Percentiles rank a stretch among this genome's conserved stretches.
phyloP scores from a whole-genome alignment of 2,888 invertebrate genomes.

The Maniola hyperantus region DNA sequence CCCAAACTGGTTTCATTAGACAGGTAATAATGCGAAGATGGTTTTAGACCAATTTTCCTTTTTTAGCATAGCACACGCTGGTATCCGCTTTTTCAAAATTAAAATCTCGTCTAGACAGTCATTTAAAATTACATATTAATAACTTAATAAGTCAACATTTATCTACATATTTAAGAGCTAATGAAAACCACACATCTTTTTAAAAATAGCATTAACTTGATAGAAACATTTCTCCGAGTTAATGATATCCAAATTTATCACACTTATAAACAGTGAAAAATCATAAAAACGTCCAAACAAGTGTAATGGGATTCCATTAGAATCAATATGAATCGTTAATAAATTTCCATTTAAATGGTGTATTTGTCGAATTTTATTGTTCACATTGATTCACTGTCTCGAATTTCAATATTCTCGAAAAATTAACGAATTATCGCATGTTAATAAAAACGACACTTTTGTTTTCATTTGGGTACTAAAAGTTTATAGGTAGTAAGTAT shows the following conservation, averaged over 20 bases:
- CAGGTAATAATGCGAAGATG: no score
- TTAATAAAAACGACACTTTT: slow-evolving; percentile 29
- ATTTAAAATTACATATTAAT: slow-evolving; percentile 1
- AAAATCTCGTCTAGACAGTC: slow-evolving; percentile 8
- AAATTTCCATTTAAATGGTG: slow-evolving; percentile 42
- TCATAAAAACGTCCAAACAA: slow-evolving; percentile 36
- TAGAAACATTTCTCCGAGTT: slow-evolving; percentile 19
- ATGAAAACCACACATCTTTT: slow-evolving; percentile 8
- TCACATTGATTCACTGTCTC: slow-evolving; percentile 28
- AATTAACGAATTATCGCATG: slow-evolving; percentile 36
- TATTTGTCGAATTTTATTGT: slow-evolving; percentile 41
- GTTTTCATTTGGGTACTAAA: slow-evolving; percentile 24
- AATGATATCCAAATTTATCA: slow-evolving; percentile 13
- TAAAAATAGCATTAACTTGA: slow-evolving; percentile 15
- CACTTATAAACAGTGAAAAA: slow-evolving; percentile 24
- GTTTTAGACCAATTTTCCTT: no score
- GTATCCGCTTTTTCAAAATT: no score
- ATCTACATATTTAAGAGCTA: slow-evolving; percentile 1
- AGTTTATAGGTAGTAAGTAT: neutral
- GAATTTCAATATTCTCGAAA: slow-evolving; percentile 23
- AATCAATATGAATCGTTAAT: slow-evolving; percentile 44
- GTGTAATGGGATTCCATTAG: slow-evolving; percentile 40
- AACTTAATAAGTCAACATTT: neutral
- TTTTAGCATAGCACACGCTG: no score
- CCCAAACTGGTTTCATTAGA: no score